Conservation (phyloP, 1,140 invertebrate genomes). For the Cylas formicarius region DNA sequence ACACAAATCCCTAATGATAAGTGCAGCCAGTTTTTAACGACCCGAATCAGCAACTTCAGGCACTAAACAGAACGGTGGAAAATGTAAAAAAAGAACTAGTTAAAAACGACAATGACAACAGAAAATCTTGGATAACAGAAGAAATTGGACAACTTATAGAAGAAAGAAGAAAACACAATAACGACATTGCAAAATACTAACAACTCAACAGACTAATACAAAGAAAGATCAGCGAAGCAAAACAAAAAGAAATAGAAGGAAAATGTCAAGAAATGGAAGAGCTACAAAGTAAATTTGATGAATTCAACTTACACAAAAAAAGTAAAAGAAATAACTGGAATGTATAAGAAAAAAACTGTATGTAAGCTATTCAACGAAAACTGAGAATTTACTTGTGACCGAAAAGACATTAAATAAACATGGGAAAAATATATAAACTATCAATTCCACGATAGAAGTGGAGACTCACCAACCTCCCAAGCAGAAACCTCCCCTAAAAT, state of each 20-base stretch:
- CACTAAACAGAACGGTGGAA: too few relatives aligned
- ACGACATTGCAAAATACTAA: conserved; percentile 1
- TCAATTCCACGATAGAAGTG: too few relatives aligned
- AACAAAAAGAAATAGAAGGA: conserved; percentile 2
- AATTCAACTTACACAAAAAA: conserved; percentile 4
- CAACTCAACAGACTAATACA: conserved; percentile 1
- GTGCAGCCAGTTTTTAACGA: too few relatives aligned
- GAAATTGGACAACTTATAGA: conserved; percentile 5
- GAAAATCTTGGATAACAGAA: conserved; percentile 4
- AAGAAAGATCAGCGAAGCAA: conserved; percentile 4
- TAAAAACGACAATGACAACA: background rate
- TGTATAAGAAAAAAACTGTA: conserved; percentile 4
- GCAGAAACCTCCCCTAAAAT: too few relatives aligned
- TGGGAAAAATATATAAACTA: too few relatives aligned
- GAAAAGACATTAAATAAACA: too few relatives aligned
- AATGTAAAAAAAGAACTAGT: too few relatives aligned
- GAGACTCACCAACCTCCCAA: too few relatives aligned
- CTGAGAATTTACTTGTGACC: too few relatives aligned
- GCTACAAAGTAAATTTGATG: background rate
- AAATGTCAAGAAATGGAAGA: conserved; percentile 4
- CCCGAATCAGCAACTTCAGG: too few relatives aligned
- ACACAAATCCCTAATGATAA: too few relatives aligned
- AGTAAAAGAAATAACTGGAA: conserved; percentile 6
- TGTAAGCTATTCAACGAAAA: conserved; percentile 1
- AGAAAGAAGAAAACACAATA: conserved; percentile 3